Percentiles rank a stretch among this genome's conserved stretches.
Evolutionary conservation across 2,113 vertebrate species (phyloP).

Genomic region (Drymodes brunneopygia): DNA sequence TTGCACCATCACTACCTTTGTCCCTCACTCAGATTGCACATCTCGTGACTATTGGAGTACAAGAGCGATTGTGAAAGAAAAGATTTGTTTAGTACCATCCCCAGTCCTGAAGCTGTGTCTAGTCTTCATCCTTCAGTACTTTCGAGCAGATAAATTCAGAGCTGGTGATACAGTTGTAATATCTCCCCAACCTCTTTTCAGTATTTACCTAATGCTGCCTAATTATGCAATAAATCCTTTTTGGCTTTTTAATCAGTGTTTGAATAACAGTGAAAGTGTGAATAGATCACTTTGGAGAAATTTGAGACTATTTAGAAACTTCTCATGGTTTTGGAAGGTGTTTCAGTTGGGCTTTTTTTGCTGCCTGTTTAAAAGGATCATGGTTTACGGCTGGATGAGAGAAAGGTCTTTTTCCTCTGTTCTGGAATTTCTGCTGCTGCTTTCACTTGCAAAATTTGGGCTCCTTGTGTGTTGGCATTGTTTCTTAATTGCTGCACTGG

Average conservation of each 20-base stretch:
- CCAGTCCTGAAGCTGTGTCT: not conserved
- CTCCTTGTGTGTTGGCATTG: not conserved
- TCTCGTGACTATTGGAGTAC: not conserved
- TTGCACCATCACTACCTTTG: constrained; percentile 14
- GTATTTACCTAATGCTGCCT: not conserved
- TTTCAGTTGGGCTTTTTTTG: not conserved
- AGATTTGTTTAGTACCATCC: not conserved
- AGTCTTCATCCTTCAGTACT: not conserved
- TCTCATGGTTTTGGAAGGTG: not conserved
- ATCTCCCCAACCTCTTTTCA: not conserved
- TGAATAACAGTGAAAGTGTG: not conserved
- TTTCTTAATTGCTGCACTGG: not conserved
- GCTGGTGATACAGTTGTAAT: not conserved
- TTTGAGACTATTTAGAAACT: not conserved
- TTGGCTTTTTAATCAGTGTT: not conserved
- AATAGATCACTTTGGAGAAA: not conserved
- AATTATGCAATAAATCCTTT: not conserved
- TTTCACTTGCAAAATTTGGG: not conserved
- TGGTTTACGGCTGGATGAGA: not conserved
- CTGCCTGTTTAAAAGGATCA: not conserved
- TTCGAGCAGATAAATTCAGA: not conserved
- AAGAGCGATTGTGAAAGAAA: not conserved
- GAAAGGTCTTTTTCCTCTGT: not conserved
- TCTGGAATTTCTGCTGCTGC: not conserved
- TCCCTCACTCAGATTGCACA: not conserved